A percentile compares a stretch with the other conserved stretches of the same genome.
phyloP scores from a whole-genome alignment of 2,888 invertebrate genomes.

The Proisotoma minuta region DNA sequence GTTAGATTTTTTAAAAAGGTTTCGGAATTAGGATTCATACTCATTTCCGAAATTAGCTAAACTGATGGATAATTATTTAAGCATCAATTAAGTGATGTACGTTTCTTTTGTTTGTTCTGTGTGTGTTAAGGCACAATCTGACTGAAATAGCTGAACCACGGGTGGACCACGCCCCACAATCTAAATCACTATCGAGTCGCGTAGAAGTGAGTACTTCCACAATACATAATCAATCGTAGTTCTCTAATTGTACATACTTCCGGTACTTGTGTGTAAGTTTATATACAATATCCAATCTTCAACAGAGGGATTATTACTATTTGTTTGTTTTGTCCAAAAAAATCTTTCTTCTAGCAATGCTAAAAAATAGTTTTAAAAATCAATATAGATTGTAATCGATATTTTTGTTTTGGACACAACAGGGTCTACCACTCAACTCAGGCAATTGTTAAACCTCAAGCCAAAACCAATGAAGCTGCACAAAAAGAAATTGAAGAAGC shows the following conservation, averaged over 20 bases:
- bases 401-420: not conserved
- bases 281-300: not conserved
- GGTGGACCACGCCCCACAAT: constrained; percentile 46
- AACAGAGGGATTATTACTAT: constrained; percentile 1
- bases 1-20: constrained; percentile 37
- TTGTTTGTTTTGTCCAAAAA: constrained; percentile 1
- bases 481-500: constrained; percentile 94
- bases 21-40: constrained; percentile 15
- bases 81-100: constrained; percentile 44
- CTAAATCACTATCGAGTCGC: constrained; percentile 42
- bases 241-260: constrained; percentile 1
- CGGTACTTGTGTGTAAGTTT: too few relatives aligned
- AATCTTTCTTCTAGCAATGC: too few relatives aligned
- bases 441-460: constrained; percentile 85
- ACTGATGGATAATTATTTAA: constrained; percentile 15
- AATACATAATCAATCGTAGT: constrained; percentile 31
- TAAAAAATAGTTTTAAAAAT: not conserved
- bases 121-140: constrained; percentile 48
- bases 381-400: not conserved
- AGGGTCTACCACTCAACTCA: constrained; percentile 83
- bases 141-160: constrained; percentile 31
- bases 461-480: constrained; percentile 91
- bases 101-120: constrained; percentile 48
- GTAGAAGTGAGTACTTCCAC: constrained; percentile 48
- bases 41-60: not conserved